A percentile compares a stretch with the other conserved stretches of the same genome.
phyloP scores from a whole-genome alignment of 2,113 vertebrate species.

The Dryoscopus gambensis region DNA sequence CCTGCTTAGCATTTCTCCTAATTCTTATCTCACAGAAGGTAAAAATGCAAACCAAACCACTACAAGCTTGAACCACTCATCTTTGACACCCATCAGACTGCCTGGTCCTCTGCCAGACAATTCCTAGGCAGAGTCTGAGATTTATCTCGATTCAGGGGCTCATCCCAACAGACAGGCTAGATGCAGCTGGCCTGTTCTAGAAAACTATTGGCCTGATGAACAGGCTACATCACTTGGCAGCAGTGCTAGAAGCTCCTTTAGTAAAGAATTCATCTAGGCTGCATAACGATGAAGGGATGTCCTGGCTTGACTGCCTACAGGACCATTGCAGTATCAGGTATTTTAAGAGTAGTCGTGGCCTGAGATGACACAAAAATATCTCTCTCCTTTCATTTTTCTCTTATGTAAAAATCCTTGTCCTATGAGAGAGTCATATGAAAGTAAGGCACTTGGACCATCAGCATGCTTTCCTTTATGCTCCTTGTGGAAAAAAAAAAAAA shows the following conservation, averaged over 20 bases:
- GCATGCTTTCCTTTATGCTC: rapidly evolving
- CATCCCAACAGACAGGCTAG: not conserved
- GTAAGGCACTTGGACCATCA: not conserved
- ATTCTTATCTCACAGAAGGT: too few relatives aligned
- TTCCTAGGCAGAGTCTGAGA: not conserved
- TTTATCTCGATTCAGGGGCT: not conserved
- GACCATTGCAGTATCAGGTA: not conserved
- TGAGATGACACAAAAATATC: not conserved
- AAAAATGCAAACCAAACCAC: too few relatives aligned
- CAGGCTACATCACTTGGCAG: not conserved
- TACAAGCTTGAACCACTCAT: rapidly evolving
- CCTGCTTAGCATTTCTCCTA: too few relatives aligned
- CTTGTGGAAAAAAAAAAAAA: not conserved
- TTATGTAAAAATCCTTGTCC: not conserved
- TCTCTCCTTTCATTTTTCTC: not conserved
- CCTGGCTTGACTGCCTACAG: not conserved
- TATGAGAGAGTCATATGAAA: not conserved
- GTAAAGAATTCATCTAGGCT: not conserved
- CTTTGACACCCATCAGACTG: not conserved
- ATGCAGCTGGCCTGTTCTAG: not conserved
- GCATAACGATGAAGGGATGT: not conserved
- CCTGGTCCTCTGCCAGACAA: not conserved
- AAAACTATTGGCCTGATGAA: not conserved
- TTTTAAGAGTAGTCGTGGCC: not conserved
- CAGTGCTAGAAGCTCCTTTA: not conserved